A percentile compares a stretch with the other conserved stretches of the same genome.
phyloP scores from a whole-genome alignment of 2,888 invertebrate species.

The Tribolium freemani region DNA sequence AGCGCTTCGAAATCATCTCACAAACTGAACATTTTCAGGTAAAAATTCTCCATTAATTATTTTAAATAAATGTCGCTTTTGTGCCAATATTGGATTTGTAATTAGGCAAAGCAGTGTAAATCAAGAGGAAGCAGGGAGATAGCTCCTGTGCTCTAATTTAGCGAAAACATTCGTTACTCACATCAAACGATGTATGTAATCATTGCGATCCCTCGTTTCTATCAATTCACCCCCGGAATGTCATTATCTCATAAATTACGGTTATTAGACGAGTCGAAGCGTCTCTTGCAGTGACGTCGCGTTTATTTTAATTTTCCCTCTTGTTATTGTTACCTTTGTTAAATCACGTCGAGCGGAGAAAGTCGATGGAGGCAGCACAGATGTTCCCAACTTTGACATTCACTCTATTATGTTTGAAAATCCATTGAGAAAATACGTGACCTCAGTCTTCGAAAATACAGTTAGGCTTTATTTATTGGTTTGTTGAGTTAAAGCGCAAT shows the following conservation, averaged over 20 bases:
- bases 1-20: no score
- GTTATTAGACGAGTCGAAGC: conserved; percentile 13
- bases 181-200: conserved; percentile 47
- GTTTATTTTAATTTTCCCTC: conserved; percentile 21
- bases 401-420: conserved; percentile 46
- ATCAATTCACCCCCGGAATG: conserved; percentile 35
- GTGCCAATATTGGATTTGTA: conserved; percentile 50
- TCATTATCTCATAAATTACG: conserved; percentile 29
- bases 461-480: conserved; percentile 44
- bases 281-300: background rate
- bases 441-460: conserved; percentile 42
- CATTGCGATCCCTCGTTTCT: conserved; percentile 43
- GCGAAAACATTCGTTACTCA: conserved; percentile 42
- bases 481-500: conserved; percentile 23
- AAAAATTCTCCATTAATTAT: conserved; percentile 15
- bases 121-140: conserved; percentile 40
- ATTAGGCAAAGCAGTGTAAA: conserved; percentile 47
- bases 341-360: conserved; percentile 23
- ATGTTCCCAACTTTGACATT: conserved; percentile 50
- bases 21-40: conserved; percentile 1
- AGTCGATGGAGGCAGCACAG: conserved; percentile 40
- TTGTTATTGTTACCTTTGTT: conserved; percentile 21
- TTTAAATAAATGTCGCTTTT: conserved; percentile 8
- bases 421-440: conserved; percentile 48
- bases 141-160: conserved; percentile 49